These are phyloP conservation scores for Leptura quadrifasciata DNA, from an alignment of 2,888 invertebrate species.

Conservation along the genomic window DNA sequence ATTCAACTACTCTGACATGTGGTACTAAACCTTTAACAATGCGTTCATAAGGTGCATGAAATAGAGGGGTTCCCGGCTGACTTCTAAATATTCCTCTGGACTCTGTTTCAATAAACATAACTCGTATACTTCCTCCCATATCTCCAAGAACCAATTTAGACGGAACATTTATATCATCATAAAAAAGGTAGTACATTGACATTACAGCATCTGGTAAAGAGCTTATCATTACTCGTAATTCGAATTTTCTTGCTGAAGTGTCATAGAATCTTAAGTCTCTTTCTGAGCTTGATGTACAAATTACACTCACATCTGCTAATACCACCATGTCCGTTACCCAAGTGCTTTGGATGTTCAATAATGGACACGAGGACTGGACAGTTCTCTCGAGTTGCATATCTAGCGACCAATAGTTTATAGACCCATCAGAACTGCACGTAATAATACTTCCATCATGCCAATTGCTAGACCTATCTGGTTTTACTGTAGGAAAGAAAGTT, in stretches of 20 bases:
- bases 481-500: conserved; percentile 78
- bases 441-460: conserved; percentile 83
- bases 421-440: conserved; percentile 85
- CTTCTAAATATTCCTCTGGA: conserved; percentile 84
- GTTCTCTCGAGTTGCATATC: conserved; percentile 81
- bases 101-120: conserved; percentile 79
- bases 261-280: conserved; percentile 87
- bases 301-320: conserved; percentile 85
- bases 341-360: conserved; percentile 77
- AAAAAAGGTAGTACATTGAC: conserved; percentile 79
- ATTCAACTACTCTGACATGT: conserved; percentile 58
- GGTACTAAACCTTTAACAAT: conserved; percentile 65
- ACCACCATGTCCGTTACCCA: conserved; percentile 85
- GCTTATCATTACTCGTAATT: conserved; percentile 81
- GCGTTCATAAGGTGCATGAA: conserved; percentile 77
- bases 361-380: conserved; percentile 80
- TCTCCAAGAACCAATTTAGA: conserved; percentile 85
- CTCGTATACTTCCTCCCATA: conserved; percentile 81
- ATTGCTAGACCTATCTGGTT: conserved; percentile 72
- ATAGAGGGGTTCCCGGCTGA: conserved; percentile 78
- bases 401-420: conserved; percentile 86
- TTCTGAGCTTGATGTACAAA: conserved; percentile 86
- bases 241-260: conserved; percentile 83
- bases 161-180: conserved; percentile 75
- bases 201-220: conserved; percentile 79